phyloP scores from a whole-genome alignment of 2,888 invertebrate species.

The Antitype chi region DNA sequence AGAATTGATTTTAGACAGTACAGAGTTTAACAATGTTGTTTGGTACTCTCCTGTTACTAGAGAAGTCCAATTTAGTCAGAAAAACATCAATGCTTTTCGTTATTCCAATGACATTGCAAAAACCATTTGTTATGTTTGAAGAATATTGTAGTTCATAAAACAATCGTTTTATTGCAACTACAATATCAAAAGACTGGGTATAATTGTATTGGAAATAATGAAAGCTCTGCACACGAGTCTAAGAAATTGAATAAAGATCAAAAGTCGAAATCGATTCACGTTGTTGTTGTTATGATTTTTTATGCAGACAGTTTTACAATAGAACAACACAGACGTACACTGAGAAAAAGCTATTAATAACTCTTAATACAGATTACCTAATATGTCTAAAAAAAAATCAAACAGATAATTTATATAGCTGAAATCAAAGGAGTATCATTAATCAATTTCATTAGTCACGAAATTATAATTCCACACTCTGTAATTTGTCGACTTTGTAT shows the following conservation, averaged over 20 bases:
- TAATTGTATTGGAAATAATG: constrained; percentile 9
- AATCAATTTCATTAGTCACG: constrained; percentile 7
- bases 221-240: neutral
- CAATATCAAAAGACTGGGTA: neutral
- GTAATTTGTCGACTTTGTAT: neutral
- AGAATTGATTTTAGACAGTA: neutral
- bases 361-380: neutral
- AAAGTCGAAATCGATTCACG: constrained; percentile 17
- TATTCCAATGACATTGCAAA: neutral
- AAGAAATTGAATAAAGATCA: constrained; percentile 31
- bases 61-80: neutral
- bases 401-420: neutral
- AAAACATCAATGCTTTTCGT: neutral
- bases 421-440: constrained; percentile 6
- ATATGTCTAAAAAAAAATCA: constrained; percentile 1
- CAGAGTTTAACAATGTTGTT: neutral
- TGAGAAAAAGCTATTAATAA: constrained; percentile 13
- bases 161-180: neutral
- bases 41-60: neutral
- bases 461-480: neutral
- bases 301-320: neutral
- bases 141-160: neutral
- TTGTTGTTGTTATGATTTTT: neutral
- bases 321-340: too few relatives aligned
- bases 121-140: neutral